These are phyloP conservation scores for Dryoscopus gambensis DNA, from an alignment of 2,113 vertebrate species.

Conservation along the genomic window DNA sequence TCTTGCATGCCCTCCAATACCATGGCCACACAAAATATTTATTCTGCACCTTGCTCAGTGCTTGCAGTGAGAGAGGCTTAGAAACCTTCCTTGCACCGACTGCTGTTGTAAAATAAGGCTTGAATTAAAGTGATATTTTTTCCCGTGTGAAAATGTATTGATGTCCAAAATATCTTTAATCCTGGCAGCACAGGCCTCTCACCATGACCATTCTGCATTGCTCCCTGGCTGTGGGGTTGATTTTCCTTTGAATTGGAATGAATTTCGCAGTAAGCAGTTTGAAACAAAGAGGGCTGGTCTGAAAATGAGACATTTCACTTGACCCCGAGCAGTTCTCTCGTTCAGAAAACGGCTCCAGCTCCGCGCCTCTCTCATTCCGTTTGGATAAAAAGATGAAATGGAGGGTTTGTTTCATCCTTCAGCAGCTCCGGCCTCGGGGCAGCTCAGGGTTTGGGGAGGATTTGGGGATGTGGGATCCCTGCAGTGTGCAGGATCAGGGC, in stretches of 20 bases:
- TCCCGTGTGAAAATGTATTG: not conserved
- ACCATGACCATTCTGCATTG: not conserved
- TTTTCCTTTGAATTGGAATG: not conserved
- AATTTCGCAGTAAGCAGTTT: not conserved
- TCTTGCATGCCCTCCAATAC: not conserved
- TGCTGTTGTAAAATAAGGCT: not conserved
- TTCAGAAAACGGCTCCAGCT: not conserved
- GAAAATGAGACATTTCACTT: not conserved
- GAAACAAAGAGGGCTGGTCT: not conserved
- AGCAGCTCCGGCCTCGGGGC: not conserved
- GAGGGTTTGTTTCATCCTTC: not conserved
- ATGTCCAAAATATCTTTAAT: not conserved
- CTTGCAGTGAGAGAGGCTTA: not conserved
- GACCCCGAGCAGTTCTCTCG: not conserved
- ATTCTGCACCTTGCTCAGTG: not conserved
- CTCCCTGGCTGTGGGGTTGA: not conserved
- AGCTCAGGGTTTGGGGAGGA: not conserved
- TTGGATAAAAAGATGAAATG: not conserved
- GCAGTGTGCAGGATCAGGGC: accelerated
- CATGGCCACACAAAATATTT: not conserved
- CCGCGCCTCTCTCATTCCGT: not conserved
- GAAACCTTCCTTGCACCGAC: not conserved
- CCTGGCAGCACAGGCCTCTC: not conserved
- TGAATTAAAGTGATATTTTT: not conserved
- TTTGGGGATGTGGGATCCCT: not conserved